Percentiles rank a stretch among this genome's conserved stretches.
Evolutionary conservation across 2,888 invertebrate genomes (phyloP).

Genomic region (Melangyna quadrimaculata): DNA sequence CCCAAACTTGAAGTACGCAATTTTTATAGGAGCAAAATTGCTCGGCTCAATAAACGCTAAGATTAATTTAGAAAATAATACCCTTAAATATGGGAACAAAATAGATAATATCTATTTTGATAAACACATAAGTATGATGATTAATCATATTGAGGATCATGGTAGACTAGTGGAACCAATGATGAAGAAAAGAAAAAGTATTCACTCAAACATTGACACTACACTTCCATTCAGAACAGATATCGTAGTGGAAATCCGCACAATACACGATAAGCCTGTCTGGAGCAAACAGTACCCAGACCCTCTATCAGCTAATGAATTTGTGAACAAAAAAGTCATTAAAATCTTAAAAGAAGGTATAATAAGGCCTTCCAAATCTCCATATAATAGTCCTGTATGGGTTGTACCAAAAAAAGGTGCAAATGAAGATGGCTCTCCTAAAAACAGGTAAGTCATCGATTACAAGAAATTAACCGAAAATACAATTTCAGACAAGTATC

Average conservation of each 20-base stretch:
- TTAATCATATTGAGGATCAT: not conserved
- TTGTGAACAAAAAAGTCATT: conserved; percentile 34
- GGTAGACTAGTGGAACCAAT: not conserved
- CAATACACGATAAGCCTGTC: conserved; percentile 18
- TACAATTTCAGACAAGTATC: conserved; percentile 21
- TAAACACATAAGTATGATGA: not conserved
- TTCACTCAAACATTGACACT: conserved; percentile 7
- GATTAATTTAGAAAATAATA: conserved; percentile 16
- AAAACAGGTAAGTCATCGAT: conserved; percentile 10
- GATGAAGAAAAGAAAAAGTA: conserved; percentile 19
- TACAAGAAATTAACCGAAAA: no score
- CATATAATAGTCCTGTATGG: conserved; percentile 7
- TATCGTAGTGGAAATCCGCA: conserved; percentile 16
- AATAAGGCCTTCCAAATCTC: conserved; percentile 7
- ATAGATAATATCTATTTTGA: conserved; percentile 22
- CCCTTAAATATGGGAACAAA: not conserved
- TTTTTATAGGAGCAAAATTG: not conserved
- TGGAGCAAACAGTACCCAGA: conserved; percentile 45
- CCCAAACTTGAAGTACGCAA: not conserved
- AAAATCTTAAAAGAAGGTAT: conserved; percentile 30
- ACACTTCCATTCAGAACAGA: conserved; percentile 27
- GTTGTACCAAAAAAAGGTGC: conserved; percentile 25
- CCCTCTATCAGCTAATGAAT: conserved; percentile 24
- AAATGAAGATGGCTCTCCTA: conserved; percentile 10
- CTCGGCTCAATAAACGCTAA: not conserved